Evolutionary conservation across 2,113 vertebrate genomes (phyloP).

Genomic region (Oncorhynchus clarkii): DNA sequence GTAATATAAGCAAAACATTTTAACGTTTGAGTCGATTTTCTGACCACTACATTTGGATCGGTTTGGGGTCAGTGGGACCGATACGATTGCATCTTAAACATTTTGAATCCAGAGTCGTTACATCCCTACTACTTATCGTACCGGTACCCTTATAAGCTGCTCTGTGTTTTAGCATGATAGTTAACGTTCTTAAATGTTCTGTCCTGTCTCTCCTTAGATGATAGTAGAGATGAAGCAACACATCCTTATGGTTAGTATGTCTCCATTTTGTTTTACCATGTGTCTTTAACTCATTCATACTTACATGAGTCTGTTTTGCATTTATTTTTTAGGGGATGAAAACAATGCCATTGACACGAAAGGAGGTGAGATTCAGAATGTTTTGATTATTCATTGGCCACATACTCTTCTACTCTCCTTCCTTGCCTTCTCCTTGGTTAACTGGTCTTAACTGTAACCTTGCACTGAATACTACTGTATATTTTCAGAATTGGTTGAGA

Average conservation of each 20-base stretch:
- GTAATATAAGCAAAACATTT: no score
- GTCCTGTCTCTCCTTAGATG: not conserved
- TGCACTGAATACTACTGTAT: not conserved
- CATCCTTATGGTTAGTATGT: slow-evolving; percentile 4
- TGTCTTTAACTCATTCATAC: not conserved
- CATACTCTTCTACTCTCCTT: not conserved
- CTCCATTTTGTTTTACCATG: not conserved
- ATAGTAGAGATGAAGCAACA: not conserved
- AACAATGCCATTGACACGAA: slow-evolving; percentile 48
- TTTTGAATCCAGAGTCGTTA: no score
- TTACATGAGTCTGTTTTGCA: not conserved
- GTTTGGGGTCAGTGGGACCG: not conserved
- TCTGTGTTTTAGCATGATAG: no score
- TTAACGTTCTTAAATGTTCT: not conserved
- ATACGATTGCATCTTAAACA: not conserved
- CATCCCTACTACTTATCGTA: no score
- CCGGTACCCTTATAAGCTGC: no score
- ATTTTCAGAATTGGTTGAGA: not conserved
- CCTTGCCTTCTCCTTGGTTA: no score
- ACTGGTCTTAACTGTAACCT: not conserved
- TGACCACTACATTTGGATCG: not conserved
- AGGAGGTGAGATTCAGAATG: slow-evolving; percentile 49
- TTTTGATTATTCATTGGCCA: not conserved
- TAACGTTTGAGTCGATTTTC: no score
- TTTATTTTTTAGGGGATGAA: slow-evolving; percentile 22